Evolutionary conservation across 2,113 vertebrate genomes (phyloP).

Genomic region (Myodes glareolus): DNA sequence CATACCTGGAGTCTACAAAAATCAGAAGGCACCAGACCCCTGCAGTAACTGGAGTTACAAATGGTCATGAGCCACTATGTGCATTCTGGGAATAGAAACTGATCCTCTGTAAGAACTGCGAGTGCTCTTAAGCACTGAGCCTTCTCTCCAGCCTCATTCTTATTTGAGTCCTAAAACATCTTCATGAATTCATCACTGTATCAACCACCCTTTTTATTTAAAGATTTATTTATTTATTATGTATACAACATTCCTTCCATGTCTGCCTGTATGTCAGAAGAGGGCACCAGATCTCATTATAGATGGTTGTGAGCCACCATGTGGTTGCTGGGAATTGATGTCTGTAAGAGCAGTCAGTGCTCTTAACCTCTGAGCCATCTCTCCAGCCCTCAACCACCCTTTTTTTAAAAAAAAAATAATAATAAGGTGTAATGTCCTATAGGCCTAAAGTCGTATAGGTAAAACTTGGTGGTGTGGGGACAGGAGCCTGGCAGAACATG

Average conservation of each 20-base stretch:
- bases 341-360: no score
- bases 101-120: neutral
- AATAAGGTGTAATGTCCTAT: neutral
- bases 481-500: neutral
- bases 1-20: neutral
- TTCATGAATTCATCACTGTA: neutral
- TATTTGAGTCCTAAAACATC: neutral
- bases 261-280: no score
- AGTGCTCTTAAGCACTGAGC: neutral
- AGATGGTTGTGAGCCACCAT: no score
- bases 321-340: no score
- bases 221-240: no score
- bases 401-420: no score
- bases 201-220: conserved; percentile 21
- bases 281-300: no score
- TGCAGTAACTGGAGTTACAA: neutral
- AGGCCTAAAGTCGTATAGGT: neutral
- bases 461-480: neutral
- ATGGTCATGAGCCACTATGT: neutral
- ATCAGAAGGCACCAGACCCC: neutral
- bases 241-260: no score
- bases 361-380: no score
- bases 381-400: neutral
- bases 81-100: neutral
- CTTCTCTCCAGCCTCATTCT: neutral